Percentiles rank a stretch among this genome's conserved stretches.
Conservation (phyloP, 2,888 invertebrate genomes). For the Apoderus coryli region DNA sequence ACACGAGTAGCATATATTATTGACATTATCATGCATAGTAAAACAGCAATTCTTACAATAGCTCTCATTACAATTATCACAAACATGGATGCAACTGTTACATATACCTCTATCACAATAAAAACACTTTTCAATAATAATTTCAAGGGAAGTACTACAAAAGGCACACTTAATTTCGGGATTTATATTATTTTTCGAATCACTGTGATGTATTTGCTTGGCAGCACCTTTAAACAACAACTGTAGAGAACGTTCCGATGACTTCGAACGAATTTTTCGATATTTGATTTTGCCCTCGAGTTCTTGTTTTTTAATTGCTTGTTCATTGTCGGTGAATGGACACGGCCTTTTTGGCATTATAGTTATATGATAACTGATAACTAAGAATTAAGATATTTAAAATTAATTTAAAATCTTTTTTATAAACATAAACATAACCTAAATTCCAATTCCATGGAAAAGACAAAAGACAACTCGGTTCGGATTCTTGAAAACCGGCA, state of each 20-base stretch:
- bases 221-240: slow-evolving; percentile 2
- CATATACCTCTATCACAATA: background rate
- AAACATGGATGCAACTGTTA: background rate
- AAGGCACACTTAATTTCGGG: background rate
- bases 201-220: background rate
- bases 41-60: background rate
- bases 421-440: too few relatives aligned
- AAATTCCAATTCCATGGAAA: too few relatives aligned
- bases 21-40: background rate
- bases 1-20: slow-evolving; percentile 1
- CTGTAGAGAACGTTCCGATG: background rate
- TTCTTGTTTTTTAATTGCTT: slow-evolving; percentile 2
- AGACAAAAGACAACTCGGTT: too few relatives aligned
- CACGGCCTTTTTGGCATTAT: slow-evolving; percentile 5
- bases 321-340: background rate
- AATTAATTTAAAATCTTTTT: too few relatives aligned
- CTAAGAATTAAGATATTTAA: too few relatives aligned
- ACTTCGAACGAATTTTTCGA: background rate
- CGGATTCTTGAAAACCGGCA: too few relatives aligned
- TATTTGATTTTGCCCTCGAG: background rate
- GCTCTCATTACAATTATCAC: slow-evolving; percentile 1
- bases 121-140: too few relatives aligned
- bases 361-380: too few relatives aligned
- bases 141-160: slow-evolving; percentile 1
- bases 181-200: background rate